A percentile compares a stretch with the other conserved stretches of the same genome.
These are phyloP conservation scores for Drosophila trapezifrons DNA, from an alignment of 1,140 invertebrate genomes.

Conservation along the genomic window DNA sequence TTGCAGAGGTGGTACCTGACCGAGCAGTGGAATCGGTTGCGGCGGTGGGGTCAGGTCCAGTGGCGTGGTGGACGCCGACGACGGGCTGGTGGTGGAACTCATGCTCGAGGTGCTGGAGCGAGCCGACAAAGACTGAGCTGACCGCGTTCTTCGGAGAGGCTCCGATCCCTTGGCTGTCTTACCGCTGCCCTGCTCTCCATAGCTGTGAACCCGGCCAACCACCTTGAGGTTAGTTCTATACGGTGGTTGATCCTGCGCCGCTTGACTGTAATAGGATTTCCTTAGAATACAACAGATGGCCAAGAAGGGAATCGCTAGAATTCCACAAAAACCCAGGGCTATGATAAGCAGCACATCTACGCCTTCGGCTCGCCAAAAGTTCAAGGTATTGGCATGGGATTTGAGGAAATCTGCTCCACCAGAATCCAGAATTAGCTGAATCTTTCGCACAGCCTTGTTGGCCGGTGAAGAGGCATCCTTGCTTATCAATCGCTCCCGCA, in stretches of 20 bases:
- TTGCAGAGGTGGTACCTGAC: slow-evolving; percentile 41
- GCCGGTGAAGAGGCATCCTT: slow-evolving; percentile 26
- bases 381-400: slow-evolving; percentile 80
- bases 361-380: slow-evolving; percentile 83
- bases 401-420: slow-evolving; percentile 84
- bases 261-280: slow-evolving; percentile 70
- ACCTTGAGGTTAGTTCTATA: slow-evolving; percentile 51
- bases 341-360: slow-evolving; percentile 84
- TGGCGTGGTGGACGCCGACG: slow-evolving; percentile 60
- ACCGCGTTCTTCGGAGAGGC: slow-evolving; percentile 55
- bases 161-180: slow-evolving; percentile 32
- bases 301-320: slow-evolving; percentile 73
- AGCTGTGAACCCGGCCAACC: slow-evolving; percentile 62
- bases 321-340: slow-evolving; percentile 60
- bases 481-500: slow-evolving; percentile 76
- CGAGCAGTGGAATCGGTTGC: slow-evolving; percentile 19
- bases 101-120: slow-evolving; percentile 64
- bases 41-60: slow-evolving; percentile 58
- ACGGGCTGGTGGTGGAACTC: slow-evolving; percentile 55
- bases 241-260: slow-evolving; percentile 39
- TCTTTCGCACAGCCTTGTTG: slow-evolving; percentile 85
- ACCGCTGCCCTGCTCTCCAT: slow-evolving; percentile 52
- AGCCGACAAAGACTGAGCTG: slow-evolving; percentile 66
- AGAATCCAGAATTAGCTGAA: slow-evolving; percentile 85
- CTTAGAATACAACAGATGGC: slow-evolving; percentile 73